These are phyloP conservation scores for Anagyrus pseudococci DNA, from an alignment of 2,888 invertebrate species.

Conservation along the genomic window DNA sequence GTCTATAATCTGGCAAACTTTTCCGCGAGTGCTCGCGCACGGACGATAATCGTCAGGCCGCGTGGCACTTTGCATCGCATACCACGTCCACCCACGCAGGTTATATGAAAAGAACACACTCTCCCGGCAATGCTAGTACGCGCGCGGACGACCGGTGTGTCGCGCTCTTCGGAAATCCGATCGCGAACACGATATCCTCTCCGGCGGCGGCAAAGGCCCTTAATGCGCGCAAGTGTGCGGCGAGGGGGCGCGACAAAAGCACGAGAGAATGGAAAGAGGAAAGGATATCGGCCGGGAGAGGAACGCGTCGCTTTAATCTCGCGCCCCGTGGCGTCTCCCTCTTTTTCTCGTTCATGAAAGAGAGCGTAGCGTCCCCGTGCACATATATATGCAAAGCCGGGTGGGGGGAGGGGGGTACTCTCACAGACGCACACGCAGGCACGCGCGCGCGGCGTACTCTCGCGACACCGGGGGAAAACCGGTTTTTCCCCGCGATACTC, in stretches of 20 bases:
- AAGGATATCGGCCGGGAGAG: slow-evolving; percentile 4
- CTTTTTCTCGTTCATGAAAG: background rate
- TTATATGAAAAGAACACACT: too few relatives aligned
- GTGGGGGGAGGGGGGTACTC: background rate
- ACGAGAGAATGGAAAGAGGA: background rate
- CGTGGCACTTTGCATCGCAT: too few relatives aligned
- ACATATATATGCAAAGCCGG: too few relatives aligned
- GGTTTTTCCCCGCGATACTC: slow-evolving; percentile 48
- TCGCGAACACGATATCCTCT: slow-evolving; percentile 35
- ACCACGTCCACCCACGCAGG: too few relatives aligned
- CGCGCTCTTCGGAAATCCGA: too few relatives aligned
- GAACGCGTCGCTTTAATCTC: slow-evolving; percentile 29
- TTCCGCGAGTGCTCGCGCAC: too few relatives aligned
- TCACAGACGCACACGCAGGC: background rate
- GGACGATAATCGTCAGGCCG: too few relatives aligned
- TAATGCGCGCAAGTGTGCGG: slow-evolving; percentile 6
- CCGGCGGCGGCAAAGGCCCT: background rate
- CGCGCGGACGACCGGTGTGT: too few relatives aligned
- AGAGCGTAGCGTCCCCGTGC: background rate
- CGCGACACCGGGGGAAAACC: slow-evolving; percentile 45
- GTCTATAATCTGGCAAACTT: too few relatives aligned
- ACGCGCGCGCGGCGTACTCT: background rate
- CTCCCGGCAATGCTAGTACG: too few relatives aligned
- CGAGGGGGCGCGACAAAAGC: background rate
- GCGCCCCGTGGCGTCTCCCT: slow-evolving; percentile 20